Conservation (phyloP, 2,797 vertebrate genomes). For the Lacerta viridis region DNA sequence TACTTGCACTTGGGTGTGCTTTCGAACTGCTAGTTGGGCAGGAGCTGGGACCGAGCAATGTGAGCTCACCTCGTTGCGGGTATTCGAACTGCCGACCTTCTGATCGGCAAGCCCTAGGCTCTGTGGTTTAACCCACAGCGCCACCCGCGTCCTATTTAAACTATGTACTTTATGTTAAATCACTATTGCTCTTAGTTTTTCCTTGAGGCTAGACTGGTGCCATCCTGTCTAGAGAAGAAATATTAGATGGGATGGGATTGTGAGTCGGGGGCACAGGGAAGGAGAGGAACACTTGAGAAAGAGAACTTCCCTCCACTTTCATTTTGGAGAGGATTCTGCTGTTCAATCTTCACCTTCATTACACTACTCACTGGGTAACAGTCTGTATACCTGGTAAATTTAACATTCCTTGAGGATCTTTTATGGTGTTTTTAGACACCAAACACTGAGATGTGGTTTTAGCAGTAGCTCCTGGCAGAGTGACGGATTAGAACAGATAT, state of each 20-base stretch:
- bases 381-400: not conserved
- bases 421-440: conserved; percentile 26
- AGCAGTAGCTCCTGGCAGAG: not conserved
- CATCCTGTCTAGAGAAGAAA: not conserved
- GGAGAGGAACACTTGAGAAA: not conserved
- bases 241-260: not conserved
- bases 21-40: no score
- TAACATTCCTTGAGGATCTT: not conserved
- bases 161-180: not conserved
- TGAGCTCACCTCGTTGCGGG: no score
- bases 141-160: not conserved
- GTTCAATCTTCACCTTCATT: conserved; percentile 21
- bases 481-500: not conserved
- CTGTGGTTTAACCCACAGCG: no score
- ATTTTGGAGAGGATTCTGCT: not conserved
- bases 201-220: not conserved
- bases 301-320: not conserved
- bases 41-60: no score
- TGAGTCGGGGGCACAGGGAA: not conserved
- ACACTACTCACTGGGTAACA: not conserved
- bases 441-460: conserved; percentile 22
- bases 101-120: no score
- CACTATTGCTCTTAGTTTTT: not conserved
- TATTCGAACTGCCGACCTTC: no score
- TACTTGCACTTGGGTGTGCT: no score